phyloP scores from a whole-genome alignment of 37 sponge, comb jelly and placozoan genomes.

The Dysidea cf. avara region DNA sequence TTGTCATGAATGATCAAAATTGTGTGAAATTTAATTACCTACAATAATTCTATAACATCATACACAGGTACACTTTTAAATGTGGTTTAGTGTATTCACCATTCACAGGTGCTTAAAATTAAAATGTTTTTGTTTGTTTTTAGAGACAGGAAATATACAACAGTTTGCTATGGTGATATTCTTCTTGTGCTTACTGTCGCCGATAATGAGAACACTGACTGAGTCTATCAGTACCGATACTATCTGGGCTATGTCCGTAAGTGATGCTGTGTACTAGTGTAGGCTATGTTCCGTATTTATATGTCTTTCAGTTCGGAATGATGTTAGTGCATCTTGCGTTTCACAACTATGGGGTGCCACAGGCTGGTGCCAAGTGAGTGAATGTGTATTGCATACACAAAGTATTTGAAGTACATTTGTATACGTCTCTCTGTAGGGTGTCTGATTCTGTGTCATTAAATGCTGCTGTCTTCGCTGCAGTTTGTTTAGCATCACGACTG shows the following conservation, averaged over 20 bases:
- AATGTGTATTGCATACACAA: too few relatives aligned
- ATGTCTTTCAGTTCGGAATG: constrained; percentile 35
- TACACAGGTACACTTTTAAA: too few relatives aligned
- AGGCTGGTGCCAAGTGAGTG: background rate
- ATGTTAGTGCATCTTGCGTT: constrained; percentile 37
- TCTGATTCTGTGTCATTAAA: constrained; percentile 78
- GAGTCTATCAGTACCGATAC: constrained; percentile 84
- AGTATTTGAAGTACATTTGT: too few relatives aligned
- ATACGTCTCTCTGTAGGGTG: constrained; percentile 44
- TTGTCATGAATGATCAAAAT: too few relatives aligned
- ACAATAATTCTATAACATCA: too few relatives aligned
- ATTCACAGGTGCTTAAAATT: background rate
- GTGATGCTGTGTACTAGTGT: background rate
- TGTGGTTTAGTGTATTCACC: background rate
- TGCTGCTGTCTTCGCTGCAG: constrained; percentile 83
- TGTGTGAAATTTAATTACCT: too few relatives aligned
- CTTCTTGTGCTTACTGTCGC: constrained; percentile 53
- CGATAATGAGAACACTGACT: constrained; percentile 68
- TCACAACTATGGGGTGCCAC: constrained; percentile 69
- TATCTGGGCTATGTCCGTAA: constrained; percentile 82
- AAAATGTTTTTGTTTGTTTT: background rate
- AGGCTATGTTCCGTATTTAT: background rate
- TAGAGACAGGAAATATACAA: constrained; percentile 1
- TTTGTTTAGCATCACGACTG: constrained; percentile 89
- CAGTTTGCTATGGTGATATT: constrained; percentile 36